Base-by-base conservation (phyloP, 2,797 vertebrate genomes). In the Cyclura pinguis region DNA sequence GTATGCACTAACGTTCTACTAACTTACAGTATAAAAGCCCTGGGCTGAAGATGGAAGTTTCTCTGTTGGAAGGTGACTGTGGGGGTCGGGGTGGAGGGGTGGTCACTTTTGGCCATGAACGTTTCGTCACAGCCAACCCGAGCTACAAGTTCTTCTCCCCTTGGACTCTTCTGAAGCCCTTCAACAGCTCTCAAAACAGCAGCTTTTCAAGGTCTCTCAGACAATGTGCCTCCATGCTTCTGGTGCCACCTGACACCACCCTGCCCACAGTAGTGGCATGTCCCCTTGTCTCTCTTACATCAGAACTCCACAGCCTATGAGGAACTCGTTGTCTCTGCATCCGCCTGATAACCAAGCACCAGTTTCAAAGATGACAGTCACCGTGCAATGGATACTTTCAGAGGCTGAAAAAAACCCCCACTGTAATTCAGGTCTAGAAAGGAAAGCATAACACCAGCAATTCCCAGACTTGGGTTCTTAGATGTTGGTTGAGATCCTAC, bases 21-120 rank as follows among this genome's bases (percentile, higher is more conserved):
- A 13, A 47, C 6, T 4, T 59, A 83, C 20, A 27, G 0, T 35
- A 22, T n/a, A 29, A 87, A 69, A 82, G 86, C 74, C 13, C 1
- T 0, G 0, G 52, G 76, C 59, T 64, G 35, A 0, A 0, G 42
- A 18, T 12, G 20, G 6, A 50, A 29, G 3, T 50, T 29, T 13
- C 82, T 35, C 20, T 24, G 77, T 72, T 47, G 57, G 16, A 9
- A 85, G 35, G 83, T 57, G 57, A 57, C 12, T 14, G 14, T 16
- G 14, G 57, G 57, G 57, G 13, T 3, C 0, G 1, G 55, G 1
- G 13, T 9, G 52, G 13, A 62, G 50, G 64, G 86, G 2, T 50
- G 14, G 18, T 4, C 38, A 4, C 16, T 47, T 29, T 0, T 9
- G 22, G 64, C n/a, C 0, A 29, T 27, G 10, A 62, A 18, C n/a